phyloP scores from a whole-genome alignment of 2,797 vertebrate genomes.

The Podarcis siculus region DNA sequence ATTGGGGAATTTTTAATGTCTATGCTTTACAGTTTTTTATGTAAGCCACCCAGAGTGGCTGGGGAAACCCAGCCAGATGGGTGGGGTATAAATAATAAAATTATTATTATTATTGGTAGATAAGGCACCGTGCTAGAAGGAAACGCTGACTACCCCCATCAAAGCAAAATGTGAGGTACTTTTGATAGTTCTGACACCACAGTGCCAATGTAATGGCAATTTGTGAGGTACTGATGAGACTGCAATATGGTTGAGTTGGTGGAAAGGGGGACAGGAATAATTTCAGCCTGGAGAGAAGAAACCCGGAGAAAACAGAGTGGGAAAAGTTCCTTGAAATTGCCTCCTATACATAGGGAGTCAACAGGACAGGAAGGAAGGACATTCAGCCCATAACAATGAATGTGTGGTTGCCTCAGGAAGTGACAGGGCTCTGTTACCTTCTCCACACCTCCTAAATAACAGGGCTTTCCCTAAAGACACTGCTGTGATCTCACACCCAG shows the following conservation, averaged over 20 bases:
- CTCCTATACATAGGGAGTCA: neutral
- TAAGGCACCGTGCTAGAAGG: neutral
- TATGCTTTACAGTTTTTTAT: no score
- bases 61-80: no score
- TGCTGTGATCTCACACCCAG: constrained; percentile 16
- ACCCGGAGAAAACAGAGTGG: neutral
- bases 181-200: neutral
- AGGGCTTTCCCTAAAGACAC: neutral
- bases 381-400: neutral
- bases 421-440: constrained; percentile 25
- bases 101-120: neutral
- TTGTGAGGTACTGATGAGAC: neutral
- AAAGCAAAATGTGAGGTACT: neutral
- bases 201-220: neutral
- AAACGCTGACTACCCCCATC: neutral
- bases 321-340: neutral
- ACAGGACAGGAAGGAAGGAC: constrained; percentile 19
- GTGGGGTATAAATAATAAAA: no score
- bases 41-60: no score
- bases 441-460: constrained; percentile 25
- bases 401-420: constrained; percentile 17
- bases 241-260: neutral
- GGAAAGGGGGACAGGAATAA: neutral
- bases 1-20: no score
- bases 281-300: neutral